Evolutionary conservation across 2,888 invertebrate genomes (phyloP).

Genomic region (Resseliella maxima): DNA sequence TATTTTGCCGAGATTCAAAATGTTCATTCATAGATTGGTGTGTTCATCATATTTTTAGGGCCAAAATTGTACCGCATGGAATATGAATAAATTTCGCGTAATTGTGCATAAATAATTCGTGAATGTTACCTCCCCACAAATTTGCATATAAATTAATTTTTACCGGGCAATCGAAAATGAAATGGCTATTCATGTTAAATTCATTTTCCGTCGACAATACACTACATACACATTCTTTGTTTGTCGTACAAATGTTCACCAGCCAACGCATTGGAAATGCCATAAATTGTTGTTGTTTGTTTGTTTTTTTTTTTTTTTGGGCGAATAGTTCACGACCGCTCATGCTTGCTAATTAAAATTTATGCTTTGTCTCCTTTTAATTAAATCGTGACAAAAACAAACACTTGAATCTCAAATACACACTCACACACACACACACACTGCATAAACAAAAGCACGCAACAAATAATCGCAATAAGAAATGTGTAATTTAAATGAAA

Average conservation of each 20-base stretch:
- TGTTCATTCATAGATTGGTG: too few species aligned
- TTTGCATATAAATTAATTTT: constrained; percentile 50
- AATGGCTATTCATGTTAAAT: background rate
- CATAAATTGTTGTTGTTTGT: background rate
- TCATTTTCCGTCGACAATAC: background rate
- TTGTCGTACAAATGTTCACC: background rate
- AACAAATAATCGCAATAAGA: background rate
- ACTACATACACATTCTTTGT: background rate
- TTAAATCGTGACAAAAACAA: background rate
- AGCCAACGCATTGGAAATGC: background rate
- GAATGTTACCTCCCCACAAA: constrained; percentile 4
- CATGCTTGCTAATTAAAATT: constrained; percentile 7
- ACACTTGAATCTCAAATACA: background rate
- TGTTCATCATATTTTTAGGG: too few species aligned
- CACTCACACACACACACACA: too few species aligned
- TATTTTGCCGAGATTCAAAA: too few species aligned
- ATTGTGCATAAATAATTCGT: constrained; percentile 50
- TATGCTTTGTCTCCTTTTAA: constrained; percentile 11
- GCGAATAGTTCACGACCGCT: background rate
- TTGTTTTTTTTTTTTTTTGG: too few species aligned
- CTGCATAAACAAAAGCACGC: too few species aligned
- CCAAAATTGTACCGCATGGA: background rate
- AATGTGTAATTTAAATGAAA: background rate
- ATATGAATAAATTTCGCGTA: constrained; percentile 31
- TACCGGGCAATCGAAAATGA: background rate